Evolutionary conservation across 1,140 invertebrate species (phyloP), one percentile per base, ranked within the genome.

Genomic region (Oncopeltus fasciatus): DNA sequence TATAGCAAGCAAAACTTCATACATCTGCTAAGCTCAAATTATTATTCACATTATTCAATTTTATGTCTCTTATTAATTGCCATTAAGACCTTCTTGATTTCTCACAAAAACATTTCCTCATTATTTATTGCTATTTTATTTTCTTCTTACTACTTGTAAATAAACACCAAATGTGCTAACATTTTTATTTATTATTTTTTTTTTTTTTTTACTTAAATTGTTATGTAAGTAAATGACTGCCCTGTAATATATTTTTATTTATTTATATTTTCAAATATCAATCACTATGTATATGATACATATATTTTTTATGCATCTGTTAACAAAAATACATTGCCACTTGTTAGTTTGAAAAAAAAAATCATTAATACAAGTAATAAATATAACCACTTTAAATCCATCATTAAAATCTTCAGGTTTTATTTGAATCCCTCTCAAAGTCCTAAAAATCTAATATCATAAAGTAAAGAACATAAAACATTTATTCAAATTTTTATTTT

Each of bases 201-300:
- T 46, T n/a, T n/a, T n/a, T n/a, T n/a, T n/a, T n/a, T n/a, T n/a
- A n/a, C n/a, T n/a, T n/a, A n/a, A n/a, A n/a, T n/a, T n/a, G n/a
- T n/a, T 8, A 53, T 53, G 24, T 8, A 53, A 24, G 20, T 24
- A 49, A 53, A 24, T 53, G 49, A 27, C 49, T 53, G 18, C 24
- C 2, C 49, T 53, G 49, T 53, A 53, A 53, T 53, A 53, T 53
- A 24, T 53, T 53, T n/a, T n/a, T n/a, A 53, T 53, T 53, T 53
- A 53, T 53, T 53, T 53, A 26, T 53, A 24, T 53, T 53, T 24
- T 21, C 12, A 53, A 53, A 53, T 24, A 14, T 14, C 21, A 53
- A 24, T 46, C 21, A 26, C 24, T 53, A 53, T 53, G 49, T 53
- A 53, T 53, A 24, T 24, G 49, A 24, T 53, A 53, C 49, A 53